Evolutionary conservation across 1,140 invertebrate species (phyloP).

Genomic region (Achroia grisella): DNA sequence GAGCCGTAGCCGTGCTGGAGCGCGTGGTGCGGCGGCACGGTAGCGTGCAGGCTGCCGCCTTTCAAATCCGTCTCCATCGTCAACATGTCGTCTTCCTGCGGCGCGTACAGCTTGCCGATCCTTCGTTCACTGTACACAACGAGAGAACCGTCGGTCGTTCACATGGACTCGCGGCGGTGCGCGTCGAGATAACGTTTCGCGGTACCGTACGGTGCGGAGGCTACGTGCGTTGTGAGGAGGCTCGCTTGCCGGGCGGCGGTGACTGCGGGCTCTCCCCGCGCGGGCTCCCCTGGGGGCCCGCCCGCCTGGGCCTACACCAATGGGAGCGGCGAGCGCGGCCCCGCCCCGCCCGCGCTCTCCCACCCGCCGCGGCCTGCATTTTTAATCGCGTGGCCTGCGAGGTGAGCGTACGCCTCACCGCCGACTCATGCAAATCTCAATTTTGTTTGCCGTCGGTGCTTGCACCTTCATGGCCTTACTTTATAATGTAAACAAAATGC

Average conservation of each 20-base stretch:
- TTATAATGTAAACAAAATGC: constrained; percentile 48
- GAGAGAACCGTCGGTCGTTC: constrained; percentile 62
- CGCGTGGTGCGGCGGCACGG: constrained; percentile 87
- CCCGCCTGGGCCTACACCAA: constrained; percentile 23
- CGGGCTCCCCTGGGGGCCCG: constrained; percentile 28
- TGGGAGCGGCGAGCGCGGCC: constrained; percentile 20
- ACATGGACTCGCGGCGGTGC: constrained; percentile 65
- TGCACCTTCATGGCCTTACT: constrained; percentile 52
- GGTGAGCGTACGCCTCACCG: constrained; percentile 51
- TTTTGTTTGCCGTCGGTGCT: constrained; percentile 64
- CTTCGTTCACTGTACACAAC: constrained; percentile 71
- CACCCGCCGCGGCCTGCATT: constrained; percentile 58
- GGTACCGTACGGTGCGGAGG: constrained; percentile 56
- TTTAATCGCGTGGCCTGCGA: constrained; percentile 65
- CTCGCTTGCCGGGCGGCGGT: constrained; percentile 43
- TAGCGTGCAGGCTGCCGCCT: constrained; percentile 85
- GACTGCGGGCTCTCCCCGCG: constrained; percentile 34
- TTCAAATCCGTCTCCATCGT: constrained; percentile 93
- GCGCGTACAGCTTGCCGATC: constrained; percentile 80
- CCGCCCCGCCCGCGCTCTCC: constrained; percentile 49
- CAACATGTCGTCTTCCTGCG: constrained; percentile 84
- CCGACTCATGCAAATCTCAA: constrained; percentile 68
- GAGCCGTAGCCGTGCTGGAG: constrained; percentile 80
- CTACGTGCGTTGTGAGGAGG: constrained; percentile 65
- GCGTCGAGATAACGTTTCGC: constrained; percentile 39